Evolutionary conservation across 1,140 invertebrate species (phyloP), one percentile per base, ranked within the genome.

Genomic region (Adelges cooleyi): DNA sequence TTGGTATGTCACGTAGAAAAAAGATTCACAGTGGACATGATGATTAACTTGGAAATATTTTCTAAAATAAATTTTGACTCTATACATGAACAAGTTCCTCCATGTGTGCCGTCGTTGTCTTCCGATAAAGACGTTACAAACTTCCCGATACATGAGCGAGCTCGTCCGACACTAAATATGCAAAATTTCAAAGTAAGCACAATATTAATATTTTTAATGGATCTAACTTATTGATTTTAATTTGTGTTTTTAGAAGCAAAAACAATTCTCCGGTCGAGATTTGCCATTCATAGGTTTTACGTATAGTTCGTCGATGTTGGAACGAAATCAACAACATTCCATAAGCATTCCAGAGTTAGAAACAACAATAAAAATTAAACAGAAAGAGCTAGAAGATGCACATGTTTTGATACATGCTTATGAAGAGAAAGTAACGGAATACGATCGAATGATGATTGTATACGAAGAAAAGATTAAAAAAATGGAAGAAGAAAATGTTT

Each of bases 241-340:
- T 23, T 46, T 22, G 1, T 2, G 38, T 18, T 53, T 99, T 77
- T 89, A 95, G 13, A 81, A 89, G 65, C 92, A 95, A 29, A 98
- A 97, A 80, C 90, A 92, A 27, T 99, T 99, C 78, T 91, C 92
- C 65, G 97, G 94, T 36, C 97, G 99, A 79, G 94, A 99, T 78
- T 78, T 99, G 67, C 95, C 96, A 18, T 99, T 99, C 78, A 91
- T 99, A 66, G 95, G 96, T 6, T 99, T 99, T 73, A 98, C 96
- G 1, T 99, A 96, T 73, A 51, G 40, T 15, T 20, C 46, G 13
- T 42, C 44, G 46, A 42, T 46, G 22, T 46, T 42, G 22, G 46
- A 62, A 48, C 56, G 56, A 20, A 62, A 62, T 20, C 56, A 62
- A 33, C 44, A 40, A 33, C n/a, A 62, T 62, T 62, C 20, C 46